Percentiles rank a stretch among this genome's conserved stretches.
phyloP scores from a whole-genome alignment of 2,113 vertebrate genomes.

The Ailuropoda melanoleuca region DNA sequence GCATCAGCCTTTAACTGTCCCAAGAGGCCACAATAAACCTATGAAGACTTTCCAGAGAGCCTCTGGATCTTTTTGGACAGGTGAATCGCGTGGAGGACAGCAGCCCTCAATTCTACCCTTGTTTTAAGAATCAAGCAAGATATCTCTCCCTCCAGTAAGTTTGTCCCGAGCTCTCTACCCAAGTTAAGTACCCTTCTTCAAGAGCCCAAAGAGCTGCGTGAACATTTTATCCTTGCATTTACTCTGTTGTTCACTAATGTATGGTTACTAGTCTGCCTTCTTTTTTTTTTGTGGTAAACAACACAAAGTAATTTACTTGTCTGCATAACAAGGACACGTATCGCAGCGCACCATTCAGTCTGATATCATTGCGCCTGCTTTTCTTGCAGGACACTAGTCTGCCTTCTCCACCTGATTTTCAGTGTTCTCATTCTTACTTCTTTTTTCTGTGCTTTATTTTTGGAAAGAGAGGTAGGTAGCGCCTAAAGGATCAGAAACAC shows the following conservation, averaged over 20 bases:
- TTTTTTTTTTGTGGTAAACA: not conserved
- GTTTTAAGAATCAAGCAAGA: not conserved
- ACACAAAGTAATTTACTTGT: not conserved
- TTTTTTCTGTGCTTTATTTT: not conserved
- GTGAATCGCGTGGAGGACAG: not conserved
- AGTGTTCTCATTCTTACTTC: not conserved
- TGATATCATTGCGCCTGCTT: not conserved
- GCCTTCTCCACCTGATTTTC: not conserved
- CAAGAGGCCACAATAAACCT: not conserved
- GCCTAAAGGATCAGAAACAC: rapidly evolving
- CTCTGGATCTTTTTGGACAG: not conserved
- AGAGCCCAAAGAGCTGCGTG: too few relatives aligned
- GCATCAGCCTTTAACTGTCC: not conserved
- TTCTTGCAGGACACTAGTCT: not conserved
- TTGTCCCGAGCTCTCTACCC: not conserved
- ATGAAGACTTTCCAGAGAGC: not conserved
- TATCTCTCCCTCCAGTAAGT: not conserved
- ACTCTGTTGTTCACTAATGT: not conserved
- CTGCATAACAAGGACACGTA: not conserved
- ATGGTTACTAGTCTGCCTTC: too few relatives aligned
- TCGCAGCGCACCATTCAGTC: not conserved
- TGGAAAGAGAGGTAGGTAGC: not conserved
- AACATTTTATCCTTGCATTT: not conserved
- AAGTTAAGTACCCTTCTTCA: not conserved
- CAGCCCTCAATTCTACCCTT: not conserved